A percentile compares a stretch with the other conserved stretches of the same genome.
phyloP scores from a whole-genome alignment of 2,113 vertebrate species.

The Mirounga angustirostris region DNA sequence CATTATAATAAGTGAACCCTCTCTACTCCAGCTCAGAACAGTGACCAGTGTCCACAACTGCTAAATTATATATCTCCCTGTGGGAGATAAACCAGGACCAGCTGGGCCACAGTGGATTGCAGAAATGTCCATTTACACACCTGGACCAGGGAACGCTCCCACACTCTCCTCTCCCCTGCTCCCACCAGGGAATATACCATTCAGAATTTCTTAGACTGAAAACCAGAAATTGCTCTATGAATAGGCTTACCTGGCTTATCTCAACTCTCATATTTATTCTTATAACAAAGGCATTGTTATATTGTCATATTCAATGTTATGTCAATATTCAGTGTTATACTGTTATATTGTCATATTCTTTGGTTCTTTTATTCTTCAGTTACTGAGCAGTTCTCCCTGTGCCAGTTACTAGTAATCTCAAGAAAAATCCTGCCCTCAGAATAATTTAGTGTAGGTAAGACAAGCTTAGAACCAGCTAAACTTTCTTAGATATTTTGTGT shows the following conservation, averaged over 20 bases:
- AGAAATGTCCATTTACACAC: neutral
- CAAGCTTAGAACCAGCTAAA: neutral
- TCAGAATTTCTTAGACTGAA: neutral
- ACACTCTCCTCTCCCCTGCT: accelerated
- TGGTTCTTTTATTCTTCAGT: conserved; percentile 7
- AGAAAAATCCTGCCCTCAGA: neutral
- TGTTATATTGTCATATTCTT: neutral
- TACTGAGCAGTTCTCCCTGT: neutral
- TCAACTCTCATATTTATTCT: neutral
- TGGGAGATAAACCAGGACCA: neutral
- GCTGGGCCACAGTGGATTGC: no score
- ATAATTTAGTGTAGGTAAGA: neutral
- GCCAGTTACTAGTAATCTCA: neutral
- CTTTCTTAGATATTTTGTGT: neutral
- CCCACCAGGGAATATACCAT: neutral
- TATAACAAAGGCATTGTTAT: neutral
- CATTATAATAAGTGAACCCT: neutral
- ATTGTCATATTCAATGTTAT: neutral
- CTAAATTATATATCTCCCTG: neutral
- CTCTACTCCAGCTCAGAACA: neutral
- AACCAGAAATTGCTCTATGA: neutral
- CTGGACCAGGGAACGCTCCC: neutral
- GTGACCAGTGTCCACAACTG: neutral
- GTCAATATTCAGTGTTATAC: neutral
- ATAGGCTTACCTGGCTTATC: neutral